Evolutionary conservation across 2,113 vertebrate genomes (phyloP).

Genomic region (Chroicocephalus ridibundus): DNA sequence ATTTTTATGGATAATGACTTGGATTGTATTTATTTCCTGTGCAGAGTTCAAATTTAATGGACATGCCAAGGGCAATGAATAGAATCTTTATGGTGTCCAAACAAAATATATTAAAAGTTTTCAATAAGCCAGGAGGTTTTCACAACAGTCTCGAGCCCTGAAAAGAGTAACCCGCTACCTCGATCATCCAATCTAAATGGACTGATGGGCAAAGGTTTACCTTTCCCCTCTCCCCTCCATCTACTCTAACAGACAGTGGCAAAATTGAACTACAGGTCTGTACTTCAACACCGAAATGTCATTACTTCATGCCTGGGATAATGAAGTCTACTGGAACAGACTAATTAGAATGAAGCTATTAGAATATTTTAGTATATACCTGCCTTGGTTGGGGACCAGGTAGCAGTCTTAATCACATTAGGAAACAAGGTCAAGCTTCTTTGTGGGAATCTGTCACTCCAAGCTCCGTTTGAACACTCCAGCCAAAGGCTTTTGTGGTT

Average conservation of each 20-base stretch:
- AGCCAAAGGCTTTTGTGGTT: rapidly evolving
- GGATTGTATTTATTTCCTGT: background rate
- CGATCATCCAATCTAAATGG: too few relatives aligned
- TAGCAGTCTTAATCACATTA: background rate
- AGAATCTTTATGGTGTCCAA: rapidly evolving
- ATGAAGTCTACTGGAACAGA: background rate
- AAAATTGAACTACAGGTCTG: rapidly evolving
- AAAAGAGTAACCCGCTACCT: background rate
- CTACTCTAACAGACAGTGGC: background rate
- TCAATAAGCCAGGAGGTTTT: background rate
- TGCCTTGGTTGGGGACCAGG: background rate
- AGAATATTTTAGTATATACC: background rate
- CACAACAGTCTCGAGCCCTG: background rate
- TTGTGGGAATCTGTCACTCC: background rate
- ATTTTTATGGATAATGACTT: background rate
- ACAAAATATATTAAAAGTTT: background rate
- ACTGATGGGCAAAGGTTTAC: background rate
- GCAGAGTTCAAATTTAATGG: background rate
- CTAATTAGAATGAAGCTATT: background rate
- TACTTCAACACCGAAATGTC: too few relatives aligned
- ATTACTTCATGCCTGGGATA: background rate
- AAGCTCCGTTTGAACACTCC: too few relatives aligned
- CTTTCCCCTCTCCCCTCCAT: too few relatives aligned
- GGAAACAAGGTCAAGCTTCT: background rate
- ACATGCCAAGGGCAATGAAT: rapidly evolving